These are phyloP conservation scores for Homarus americanus DNA, from an alignment of 1,140 invertebrate species.

Conservation along the genomic window DNA sequence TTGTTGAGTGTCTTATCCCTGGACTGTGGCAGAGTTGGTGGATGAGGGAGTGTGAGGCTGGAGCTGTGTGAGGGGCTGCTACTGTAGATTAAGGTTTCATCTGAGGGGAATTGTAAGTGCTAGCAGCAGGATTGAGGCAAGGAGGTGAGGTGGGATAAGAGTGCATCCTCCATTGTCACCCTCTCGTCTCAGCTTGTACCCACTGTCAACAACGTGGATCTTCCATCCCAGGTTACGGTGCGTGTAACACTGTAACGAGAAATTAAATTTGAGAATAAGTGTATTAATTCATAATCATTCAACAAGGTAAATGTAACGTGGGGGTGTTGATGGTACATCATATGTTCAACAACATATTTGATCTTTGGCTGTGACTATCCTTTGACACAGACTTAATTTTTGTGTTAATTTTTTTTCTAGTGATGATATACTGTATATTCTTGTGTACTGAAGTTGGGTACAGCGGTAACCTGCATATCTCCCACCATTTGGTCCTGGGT, in stretches of 20 bases:
- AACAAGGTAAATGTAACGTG: too few species aligned
- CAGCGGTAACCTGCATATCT: too few species aligned
- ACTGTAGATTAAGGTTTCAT: conserved; percentile 43
- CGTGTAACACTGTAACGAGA: conserved; percentile 88
- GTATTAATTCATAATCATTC: too few species aligned
- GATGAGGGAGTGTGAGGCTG: conserved; percentile 18
- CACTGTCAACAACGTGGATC: conserved; percentile 85
- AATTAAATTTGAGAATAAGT: too few species aligned
- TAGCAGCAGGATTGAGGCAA: conserved; percentile 7
- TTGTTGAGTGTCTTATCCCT: conserved; percentile 7
- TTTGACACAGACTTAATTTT: too few species aligned
- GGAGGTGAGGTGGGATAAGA: neutral
- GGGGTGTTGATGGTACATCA: too few species aligned
- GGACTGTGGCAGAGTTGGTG: conserved; percentile 25
- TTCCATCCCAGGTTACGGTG: conserved; percentile 96
- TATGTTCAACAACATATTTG: too few species aligned
- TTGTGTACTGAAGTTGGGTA: too few species aligned
- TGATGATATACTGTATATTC: too few species aligned
- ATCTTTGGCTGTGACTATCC: too few species aligned
- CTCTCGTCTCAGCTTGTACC: conserved; percentile 31
- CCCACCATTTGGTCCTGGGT: too few species aligned
- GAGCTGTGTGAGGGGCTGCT: conserved; percentile 6
- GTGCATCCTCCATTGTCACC: conserved; percentile 19
- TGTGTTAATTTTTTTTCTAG: too few species aligned
- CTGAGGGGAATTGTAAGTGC: conserved; percentile 17